Conservation (phyloP, 2,113 vertebrate species). For the Sitta europaea region DNA sequence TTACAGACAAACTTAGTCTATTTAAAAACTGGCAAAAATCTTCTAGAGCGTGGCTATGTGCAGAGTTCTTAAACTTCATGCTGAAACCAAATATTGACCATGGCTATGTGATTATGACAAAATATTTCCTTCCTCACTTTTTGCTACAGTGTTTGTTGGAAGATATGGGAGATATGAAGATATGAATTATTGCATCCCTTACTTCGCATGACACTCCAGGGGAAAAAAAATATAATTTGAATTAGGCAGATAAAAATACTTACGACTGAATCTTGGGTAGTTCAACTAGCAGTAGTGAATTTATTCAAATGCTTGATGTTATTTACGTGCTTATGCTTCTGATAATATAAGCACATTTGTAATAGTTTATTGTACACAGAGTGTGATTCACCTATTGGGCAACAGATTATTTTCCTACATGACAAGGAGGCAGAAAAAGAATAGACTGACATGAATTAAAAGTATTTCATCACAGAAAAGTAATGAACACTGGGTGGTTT, state of each 20-base stretch:
- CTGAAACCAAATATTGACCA: background rate
- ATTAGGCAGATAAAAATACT: background rate
- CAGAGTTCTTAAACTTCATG: background rate
- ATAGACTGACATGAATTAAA: background rate
- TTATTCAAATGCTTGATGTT: background rate
- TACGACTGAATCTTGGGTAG: background rate
- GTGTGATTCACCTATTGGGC: background rate
- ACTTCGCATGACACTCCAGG: background rate
- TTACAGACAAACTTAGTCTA: background rate
- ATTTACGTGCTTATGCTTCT: background rate
- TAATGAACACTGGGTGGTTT: background rate
- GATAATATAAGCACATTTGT: background rate
- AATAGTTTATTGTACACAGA: background rate
- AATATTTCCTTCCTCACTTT: background rate
- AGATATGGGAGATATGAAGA: background rate
- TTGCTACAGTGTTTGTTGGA: background rate
- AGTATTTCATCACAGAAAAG: background rate
- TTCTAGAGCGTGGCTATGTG: background rate
- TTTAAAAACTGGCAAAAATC: background rate
- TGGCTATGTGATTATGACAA: background rate
- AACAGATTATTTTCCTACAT: background rate
- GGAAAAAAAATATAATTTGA: rapidly evolving
- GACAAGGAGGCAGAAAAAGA: background rate
- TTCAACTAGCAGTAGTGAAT: background rate
- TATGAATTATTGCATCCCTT: background rate